Evolutionary conservation across 2,797 vertebrate species (phyloP), one percentile per base, ranked within the genome.

Genomic region (Poeciliopsis infans): DNA sequence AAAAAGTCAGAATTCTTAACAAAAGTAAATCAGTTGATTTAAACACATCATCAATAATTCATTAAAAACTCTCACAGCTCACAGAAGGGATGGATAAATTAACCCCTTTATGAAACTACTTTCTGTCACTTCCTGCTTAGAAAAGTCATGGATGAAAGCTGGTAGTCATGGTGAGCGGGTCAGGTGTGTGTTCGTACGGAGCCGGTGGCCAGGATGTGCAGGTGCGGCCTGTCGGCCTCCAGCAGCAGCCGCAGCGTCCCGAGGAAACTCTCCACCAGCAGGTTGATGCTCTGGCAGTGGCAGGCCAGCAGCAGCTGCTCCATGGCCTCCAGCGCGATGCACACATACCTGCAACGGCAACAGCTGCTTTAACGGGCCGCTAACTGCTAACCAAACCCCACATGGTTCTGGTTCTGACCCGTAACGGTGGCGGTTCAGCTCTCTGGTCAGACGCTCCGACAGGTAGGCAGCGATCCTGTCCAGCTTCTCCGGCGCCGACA

Each of bases 281-380:
- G 96, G 93, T 98, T 98, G 94, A 98, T 98, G 94, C 97, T 98
- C 93, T 98, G 97, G 87, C 97, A 98, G 93, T 97, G 97, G 76
- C 97, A 98, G 15, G 97, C 97, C 95, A 98, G 96, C 82, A 98
- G 94, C 85, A 98, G 95, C 94, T 99, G 97, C 93, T 99, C 98
- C 92, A 99, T 90, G 0, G 97, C 98, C 90, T 93, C 92, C 86
- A 94, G 84, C 0, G 97, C 97, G 0, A 98, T 86, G 31, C 83
- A 90, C 71, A 94, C 92, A 5, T 82, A 93, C 55, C 87, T 90
- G 79, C 46, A 12, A 4, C 25, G 36, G 1, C 0, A 82, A 61
- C 57, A 57, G 20, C 33, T 33, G 15, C 36, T 10, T 51, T 23
- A 51, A 10, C 20, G 2, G 20, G 49, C 2, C 7, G 20, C 49